A percentile compares a stretch with the other conserved stretches of the same genome.
These are phyloP conservation scores for Gallinago nigripennis DNA, from an alignment of 2,797 vertebrate genomes.

Conservation along the genomic window DNA sequence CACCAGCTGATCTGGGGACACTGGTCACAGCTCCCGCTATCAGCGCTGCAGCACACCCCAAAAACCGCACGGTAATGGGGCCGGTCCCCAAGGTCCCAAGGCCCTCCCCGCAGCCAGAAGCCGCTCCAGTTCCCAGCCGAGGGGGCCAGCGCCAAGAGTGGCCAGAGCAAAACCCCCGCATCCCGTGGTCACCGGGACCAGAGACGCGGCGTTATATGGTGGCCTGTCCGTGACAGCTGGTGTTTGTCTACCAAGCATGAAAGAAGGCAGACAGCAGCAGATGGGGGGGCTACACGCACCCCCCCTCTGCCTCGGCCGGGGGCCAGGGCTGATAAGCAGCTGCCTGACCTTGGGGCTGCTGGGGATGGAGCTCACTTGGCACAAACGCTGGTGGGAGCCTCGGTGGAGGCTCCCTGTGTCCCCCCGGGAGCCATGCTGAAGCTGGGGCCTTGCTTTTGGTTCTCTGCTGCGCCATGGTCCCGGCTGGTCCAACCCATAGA, in stretches of 20 bases:
- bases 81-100: background rate
- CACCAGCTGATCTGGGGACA: background rate
- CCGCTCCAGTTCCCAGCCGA: rapidly evolving
- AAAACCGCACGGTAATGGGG: background rate
- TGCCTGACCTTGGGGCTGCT: slow-evolving; percentile 17
- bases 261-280: background rate
- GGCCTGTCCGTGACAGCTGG: background rate
- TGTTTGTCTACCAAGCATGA: background rate
- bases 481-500: background rate
- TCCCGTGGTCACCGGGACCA: background rate
- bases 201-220: rapidly evolving
- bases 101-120: background rate
- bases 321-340: slow-evolving; percentile 34
- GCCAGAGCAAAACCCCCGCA: background rate
- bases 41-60: background rate
- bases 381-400: background rate
- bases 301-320: background rate
- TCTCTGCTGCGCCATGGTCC: background rate
- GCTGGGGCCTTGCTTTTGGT: background rate
- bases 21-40: background rate
- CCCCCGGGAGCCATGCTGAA: background rate
- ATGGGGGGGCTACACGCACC: background rate
- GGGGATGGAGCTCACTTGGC: background rate
- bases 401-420: background rate
- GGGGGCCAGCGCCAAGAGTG: background rate